Base-by-base conservation (phyloP, 2,888 invertebrate genomes). In the Flexamia atlantica region DNA sequence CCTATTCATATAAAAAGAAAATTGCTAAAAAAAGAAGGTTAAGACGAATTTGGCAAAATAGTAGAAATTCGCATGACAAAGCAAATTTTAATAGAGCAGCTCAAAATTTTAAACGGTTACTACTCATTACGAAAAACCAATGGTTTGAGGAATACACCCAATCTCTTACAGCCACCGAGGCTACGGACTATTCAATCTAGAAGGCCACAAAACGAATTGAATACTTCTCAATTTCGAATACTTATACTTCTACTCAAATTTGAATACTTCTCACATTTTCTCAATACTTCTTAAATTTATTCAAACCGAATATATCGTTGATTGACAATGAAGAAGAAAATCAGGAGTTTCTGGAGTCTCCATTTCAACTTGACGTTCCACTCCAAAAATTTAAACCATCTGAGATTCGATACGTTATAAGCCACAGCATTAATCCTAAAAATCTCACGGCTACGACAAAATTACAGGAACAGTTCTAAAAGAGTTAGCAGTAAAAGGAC, bases 101-200 rank as follows among this genome's bases (percentile, higher is more conserved):
- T 32, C 30, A 32, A 32, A 70, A 36, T n/a, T 70, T 32, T 70
- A 20, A 70, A 70, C 17, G 12, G 14, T 4, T 12, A n/a, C n/a
- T n/a, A n/a, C n/a, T n/a, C n/a, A n/a, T 32, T 17, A 70, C 25
- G 10, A n/a, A 32, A 32, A 32, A 70, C 20, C 32, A 70, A 5
- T 70, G 70, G 70, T 70, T 70, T 70, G 17, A 70, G 32, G 17
- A 32, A 2, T 70, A 70, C 20, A 70, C 70, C 36, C 32, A 70
- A 70, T 70, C 70, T 32, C 32, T 70, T 1, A 17, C 70, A 7
- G 20, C 70, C 3, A 17, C 14, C 7, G 70, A 70, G 25, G 30
- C 70, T 32, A 70, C 70, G 7, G 70, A 70, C 25, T 70, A 70
- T 36, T 70, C 70, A 70, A 32, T 28, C 2, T 70, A 7, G 32